Percentiles rank a stretch among this genome's conserved stretches.
These are phyloP conservation scores for Buceros bicornis DNA, from an alignment of 2,797 vertebrate species.

Conservation along the genomic window DNA sequence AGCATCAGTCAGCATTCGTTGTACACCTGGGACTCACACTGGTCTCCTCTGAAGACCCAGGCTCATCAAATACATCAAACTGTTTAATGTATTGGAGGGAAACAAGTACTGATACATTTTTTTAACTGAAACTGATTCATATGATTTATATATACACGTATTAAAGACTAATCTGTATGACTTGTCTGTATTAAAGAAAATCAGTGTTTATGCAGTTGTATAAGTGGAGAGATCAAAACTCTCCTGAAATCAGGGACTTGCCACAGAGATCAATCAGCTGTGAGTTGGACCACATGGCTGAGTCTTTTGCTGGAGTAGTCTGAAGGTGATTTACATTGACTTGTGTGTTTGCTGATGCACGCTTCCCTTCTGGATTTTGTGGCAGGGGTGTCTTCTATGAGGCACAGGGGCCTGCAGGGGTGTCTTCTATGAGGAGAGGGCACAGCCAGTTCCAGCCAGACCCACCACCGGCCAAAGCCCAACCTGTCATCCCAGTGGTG, in stretches of 20 bases:
- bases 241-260: not conserved
- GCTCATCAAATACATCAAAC: not conserved
- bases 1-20: not conserved
- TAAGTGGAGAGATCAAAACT: not conserved
- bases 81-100: not conserved
- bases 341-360: not conserved
- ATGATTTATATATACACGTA: not conserved
- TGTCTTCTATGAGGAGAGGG: not conserved
- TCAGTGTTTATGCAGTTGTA: not conserved
- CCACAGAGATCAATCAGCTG: not conserved
- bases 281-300: accelerated
- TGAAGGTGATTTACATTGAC: not conserved
- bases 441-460: not conserved
- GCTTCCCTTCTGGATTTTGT: not conserved
- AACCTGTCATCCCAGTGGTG: accelerated
- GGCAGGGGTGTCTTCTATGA: not conserved
- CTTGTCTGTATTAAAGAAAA: not conserved
- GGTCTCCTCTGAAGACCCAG: not conserved
- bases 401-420: accelerated
- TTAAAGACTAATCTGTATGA: not conserved
- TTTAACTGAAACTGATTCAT: not conserved
- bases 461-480: accelerated
- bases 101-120: not conserved
- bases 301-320: not conserved
- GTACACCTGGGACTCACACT: not conserved